Percentiles rank a stretch among this genome's conserved stretches.
Conservation (phyloP, 2,113 vertebrate species). For the Caretta caretta region DNA sequence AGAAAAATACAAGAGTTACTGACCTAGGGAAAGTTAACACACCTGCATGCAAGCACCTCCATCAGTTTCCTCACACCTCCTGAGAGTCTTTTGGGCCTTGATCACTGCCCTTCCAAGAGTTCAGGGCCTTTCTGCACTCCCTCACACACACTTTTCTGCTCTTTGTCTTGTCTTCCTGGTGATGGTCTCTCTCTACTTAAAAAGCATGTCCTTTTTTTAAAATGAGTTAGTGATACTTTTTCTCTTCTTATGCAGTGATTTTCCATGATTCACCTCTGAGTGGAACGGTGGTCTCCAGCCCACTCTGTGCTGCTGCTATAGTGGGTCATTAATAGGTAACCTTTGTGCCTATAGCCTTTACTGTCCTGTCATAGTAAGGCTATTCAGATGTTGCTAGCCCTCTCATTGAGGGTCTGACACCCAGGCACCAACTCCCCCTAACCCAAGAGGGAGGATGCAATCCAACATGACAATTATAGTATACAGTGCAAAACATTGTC, state of each 20-base stretch:
- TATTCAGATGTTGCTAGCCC: not conserved
- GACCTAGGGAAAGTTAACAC: not conserved
- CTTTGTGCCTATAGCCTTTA: not conserved
- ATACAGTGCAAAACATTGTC: too few species aligned
- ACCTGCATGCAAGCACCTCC: not conserved
- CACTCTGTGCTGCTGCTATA: not conserved
- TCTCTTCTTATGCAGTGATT: not conserved
- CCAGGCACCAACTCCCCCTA: not conserved
- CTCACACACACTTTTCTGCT: not conserved
- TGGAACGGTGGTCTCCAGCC: accelerated
- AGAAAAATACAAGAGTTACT: not conserved
- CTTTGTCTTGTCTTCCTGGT: not conserved
- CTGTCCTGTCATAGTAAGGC: not conserved
- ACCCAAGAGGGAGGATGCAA: too few species aligned
- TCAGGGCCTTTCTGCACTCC: too few species aligned
- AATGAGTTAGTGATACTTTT: not conserved
- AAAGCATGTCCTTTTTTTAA: not conserved
- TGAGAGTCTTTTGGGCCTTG: not conserved
- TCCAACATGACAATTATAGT: too few species aligned
- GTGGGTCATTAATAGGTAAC: accelerated
- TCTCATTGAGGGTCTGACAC: not conserved
- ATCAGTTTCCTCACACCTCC: not conserved
- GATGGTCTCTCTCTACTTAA: not conserved
- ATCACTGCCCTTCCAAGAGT: not conserved
- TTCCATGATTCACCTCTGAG: not conserved